Evolutionary conservation across 1,140 invertebrate genomes (phyloP), one percentile per base, ranked within the genome.

Genomic region (Pachypsylla venusta): DNA sequence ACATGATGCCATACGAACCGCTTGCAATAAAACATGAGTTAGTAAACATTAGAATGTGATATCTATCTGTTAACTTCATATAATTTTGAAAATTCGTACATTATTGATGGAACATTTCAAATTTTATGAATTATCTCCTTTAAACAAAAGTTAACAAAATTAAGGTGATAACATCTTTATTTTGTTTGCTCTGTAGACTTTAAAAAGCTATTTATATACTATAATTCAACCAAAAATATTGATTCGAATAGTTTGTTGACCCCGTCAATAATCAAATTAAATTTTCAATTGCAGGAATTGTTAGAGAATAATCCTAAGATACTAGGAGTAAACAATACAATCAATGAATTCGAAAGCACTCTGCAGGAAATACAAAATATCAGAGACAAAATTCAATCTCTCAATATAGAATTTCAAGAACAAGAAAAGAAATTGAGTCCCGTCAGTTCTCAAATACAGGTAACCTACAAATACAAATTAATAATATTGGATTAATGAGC

Each of bases 391-490:
- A 7, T 48, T 4, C 3, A 7, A 48, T 19, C 7, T n/a, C 22
- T 48, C 42, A 48, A 48, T 19, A 7, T 48, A 48, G 42, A 48
- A 48, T 48, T 19, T 48, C n/a, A 48, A 48, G 42, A 48, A 3
- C 42, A 48, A 48, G 42, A 48, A 19, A 48, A 48, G 16, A 48
- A 48, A 48, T 48, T 48, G 42, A 48, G 22, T 7, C 42, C 42
- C n/a, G 42, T 48, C 42, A 48, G 42, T n/a, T 48, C 42, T 5
- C 16, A 48, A 48, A 48, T 48, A 5, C 42, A 48, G 22, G 42
- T 48, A 48, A 48, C n/a, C n/a, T n/a, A n/a, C n/a, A n/a, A n/a
- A n/a, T n/a, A n/a, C n/a, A n/a, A n/a, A n/a, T n/a, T n/a, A n/a
- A n/a, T n/a, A n/a, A n/a, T n/a, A n/a, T n/a, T n/a, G n/a, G n/a